These are phyloP conservation scores for Beris chalybata DNA, from an alignment of 2,888 invertebrate species.

Conservation along the genomic window DNA sequence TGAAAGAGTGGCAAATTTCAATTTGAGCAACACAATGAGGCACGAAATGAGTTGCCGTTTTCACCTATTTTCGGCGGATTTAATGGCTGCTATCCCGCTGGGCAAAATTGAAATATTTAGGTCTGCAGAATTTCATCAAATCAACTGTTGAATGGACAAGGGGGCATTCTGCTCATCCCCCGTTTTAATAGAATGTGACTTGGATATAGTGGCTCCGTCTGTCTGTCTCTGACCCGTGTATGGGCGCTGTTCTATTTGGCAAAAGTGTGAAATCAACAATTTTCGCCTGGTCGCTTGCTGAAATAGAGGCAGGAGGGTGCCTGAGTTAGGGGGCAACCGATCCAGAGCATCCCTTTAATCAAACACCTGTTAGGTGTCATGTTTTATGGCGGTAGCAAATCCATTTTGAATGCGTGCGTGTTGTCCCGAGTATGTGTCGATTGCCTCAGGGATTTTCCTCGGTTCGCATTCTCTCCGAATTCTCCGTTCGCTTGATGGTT, in stretches of 20 bases:
- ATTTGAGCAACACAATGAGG: constrained; percentile 9
- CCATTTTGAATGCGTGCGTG: constrained; percentile 37
- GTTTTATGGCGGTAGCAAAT: constrained; percentile 38
- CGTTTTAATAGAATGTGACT: not conserved
- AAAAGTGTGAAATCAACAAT: constrained; percentile 37
- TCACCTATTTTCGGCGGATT: not conserved
- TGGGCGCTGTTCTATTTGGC: constrained; percentile 4
- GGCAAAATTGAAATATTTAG: constrained; percentile 19
- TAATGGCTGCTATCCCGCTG: not conserved
- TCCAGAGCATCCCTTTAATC: constrained; percentile 37
- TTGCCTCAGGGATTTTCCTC: constrained; percentile 30
- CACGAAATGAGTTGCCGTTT: constrained; percentile 20
- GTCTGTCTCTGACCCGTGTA: not conserved
- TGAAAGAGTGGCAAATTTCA: constrained; percentile 1
- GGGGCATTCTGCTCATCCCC: constrained; percentile 10
- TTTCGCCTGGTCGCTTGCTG: constrained; percentile 18
- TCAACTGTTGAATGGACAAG: constrained; percentile 33
- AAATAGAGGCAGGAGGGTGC: constrained; percentile 10
- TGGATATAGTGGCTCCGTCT: not conserved
- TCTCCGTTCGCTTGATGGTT: not conserved
- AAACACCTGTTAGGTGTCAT: constrained; percentile 40
- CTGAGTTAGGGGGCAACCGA: constrained; percentile 16
- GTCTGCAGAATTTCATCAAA: constrained; percentile 23
- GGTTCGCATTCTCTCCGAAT: not conserved
- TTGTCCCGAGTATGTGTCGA: constrained; percentile 35